These are phyloP conservation scores for Ifrita kowaldi DNA, from an alignment of 2,113 vertebrate species.

Conservation along the genomic window DNA sequence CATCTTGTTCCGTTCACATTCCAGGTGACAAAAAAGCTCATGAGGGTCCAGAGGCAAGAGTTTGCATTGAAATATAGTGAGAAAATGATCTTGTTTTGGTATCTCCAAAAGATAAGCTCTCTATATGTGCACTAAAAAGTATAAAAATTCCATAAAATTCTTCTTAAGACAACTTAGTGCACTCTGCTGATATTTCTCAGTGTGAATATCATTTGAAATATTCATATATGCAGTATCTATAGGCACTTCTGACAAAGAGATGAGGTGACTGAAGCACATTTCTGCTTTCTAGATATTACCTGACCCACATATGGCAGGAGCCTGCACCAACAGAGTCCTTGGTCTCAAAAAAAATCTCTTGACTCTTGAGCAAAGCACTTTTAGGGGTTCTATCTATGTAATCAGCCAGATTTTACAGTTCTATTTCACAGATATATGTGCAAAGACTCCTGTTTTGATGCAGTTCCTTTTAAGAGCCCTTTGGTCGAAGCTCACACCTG, in stretches of 20 bases:
- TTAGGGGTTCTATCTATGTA: background rate
- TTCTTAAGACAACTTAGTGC: background rate
- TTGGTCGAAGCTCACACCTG: background rate
- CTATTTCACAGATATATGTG: background rate
- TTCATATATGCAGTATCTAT: background rate
- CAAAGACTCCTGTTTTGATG: background rate
- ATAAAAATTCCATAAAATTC: background rate
- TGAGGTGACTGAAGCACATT: background rate
- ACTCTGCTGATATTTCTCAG: background rate
- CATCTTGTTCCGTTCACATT: constrained; percentile 70
- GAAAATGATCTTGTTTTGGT: background rate
- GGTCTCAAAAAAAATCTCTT: background rate
- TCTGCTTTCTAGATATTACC: background rate
- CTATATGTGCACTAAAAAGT: background rate
- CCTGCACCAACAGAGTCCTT: background rate
- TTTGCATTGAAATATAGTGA: background rate
- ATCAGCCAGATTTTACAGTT: background rate
- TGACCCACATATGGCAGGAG: background rate
- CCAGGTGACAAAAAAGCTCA: constrained; percentile 60
- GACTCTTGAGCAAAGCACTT: background rate
- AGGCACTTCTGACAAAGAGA: background rate
- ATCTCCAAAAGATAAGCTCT: background rate
- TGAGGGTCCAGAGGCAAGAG: background rate
- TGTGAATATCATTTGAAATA: background rate
- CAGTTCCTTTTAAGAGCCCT: background rate